Conservation (phyloP, 2,113 vertebrate genomes). For the Patagioenas fasciata region DNA sequence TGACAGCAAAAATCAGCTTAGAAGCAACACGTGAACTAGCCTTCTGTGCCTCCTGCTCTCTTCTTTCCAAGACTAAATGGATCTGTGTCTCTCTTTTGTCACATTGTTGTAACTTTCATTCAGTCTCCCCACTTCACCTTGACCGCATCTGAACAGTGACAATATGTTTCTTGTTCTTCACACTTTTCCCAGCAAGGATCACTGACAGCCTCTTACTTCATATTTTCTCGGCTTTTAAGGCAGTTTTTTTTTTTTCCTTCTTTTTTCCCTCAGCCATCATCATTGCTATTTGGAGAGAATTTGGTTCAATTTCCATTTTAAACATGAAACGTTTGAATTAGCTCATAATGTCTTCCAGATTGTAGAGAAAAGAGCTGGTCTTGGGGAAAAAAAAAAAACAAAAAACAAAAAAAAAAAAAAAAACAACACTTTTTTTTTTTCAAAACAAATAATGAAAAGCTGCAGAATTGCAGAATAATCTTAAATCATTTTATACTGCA, state of each 20-base stretch:
- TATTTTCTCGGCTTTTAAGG: conserved; percentile 52
- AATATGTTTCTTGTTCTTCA: conserved; percentile 61
- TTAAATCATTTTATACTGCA: conserved; percentile 58
- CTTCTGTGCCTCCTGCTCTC: conserved; percentile 63
- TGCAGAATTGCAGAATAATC: conserved; percentile 53
- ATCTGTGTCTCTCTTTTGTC: conserved; percentile 67
- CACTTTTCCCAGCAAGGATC: conserved; percentile 67
- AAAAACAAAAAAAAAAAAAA: not conserved
- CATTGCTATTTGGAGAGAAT: conserved; percentile 43
- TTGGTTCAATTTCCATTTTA: conserved; percentile 62
- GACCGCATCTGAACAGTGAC: conserved; percentile 51
- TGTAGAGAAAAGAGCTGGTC: not conserved
- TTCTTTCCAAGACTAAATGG: conserved; percentile 59
- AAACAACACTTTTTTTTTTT: not conserved
- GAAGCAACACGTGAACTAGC: conserved; percentile 50
- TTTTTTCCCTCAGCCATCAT: not conserved
- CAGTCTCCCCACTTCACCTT: conserved; percentile 59
- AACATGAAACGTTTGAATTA: conserved; percentile 54
- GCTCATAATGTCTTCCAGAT: conserved; percentile 25
- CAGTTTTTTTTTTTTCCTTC: not conserved
- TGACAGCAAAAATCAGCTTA: conserved; percentile 67
- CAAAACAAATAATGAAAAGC: conserved; percentile 51
- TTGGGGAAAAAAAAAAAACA: conserved; percentile 17
- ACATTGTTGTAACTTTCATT: conserved; percentile 67
- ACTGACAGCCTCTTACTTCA: conserved; percentile 57